Base-by-base conservation (phyloP, 2,888 invertebrate species). In the Nephrotoma flavescens region DNA sequence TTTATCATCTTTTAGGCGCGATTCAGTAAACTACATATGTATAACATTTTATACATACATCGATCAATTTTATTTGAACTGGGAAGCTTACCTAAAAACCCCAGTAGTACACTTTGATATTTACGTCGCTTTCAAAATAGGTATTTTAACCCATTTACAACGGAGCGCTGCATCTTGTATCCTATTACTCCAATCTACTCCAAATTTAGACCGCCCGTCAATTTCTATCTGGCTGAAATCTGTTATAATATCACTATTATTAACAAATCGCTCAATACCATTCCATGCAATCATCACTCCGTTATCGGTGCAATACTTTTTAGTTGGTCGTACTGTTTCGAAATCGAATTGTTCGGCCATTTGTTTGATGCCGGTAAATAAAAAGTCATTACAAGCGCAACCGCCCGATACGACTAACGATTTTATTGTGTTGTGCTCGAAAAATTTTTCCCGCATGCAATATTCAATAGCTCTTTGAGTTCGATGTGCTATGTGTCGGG, bases 261-360 rank as follows among this genome's bases (percentile, higher is more conserved):
- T 88, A 86, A 87, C 85, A 84, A 86, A 88, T 19, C 94, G 95
- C 92, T 99, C 98, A 86, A 98, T 92, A 7, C 97, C 99, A 93
- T 98, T 98, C 98, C 99, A 99, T 19, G 99, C 99, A 89, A 99
- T 97, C 99, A 99, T 99, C 45, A 98, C 94, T 6, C 99, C 99
- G 93, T 99, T 99, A 91, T 99, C 99, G 0, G 98, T 98, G 90
- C 99, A 99, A 9, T 98, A 93, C 89, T 94, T 93, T 41, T 96
- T 94, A 3, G 97, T 96, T 12, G 99, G 98, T 87, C 96, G 94
- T 87, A 94, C 92, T 4, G 97, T 92, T 89, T 92, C 92, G 89
- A 94, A 97, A 0, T 93, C 94, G 89, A 93, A 93, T 88, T 94
- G 93, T 15, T 92, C 89, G 88, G 96, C 96, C 88, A 98, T 90